phyloP scores from a whole-genome alignment of 1,140 invertebrate species.

The Macrobrachium rosenbergii region DNA sequence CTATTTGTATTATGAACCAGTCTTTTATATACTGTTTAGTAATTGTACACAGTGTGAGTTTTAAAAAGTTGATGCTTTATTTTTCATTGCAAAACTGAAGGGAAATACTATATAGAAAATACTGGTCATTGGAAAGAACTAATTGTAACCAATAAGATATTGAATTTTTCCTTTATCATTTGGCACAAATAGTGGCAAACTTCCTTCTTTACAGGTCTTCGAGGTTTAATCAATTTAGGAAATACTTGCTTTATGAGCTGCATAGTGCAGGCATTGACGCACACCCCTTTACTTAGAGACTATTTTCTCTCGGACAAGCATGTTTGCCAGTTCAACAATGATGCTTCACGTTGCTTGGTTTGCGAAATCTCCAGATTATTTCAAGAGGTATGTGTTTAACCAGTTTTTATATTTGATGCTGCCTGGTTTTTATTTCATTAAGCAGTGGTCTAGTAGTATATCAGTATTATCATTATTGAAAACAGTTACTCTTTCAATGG shows the following conservation, averaged over 20 bases:
- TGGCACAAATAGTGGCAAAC: slow-evolving; percentile 4
- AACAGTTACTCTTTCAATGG: too few relatives aligned
- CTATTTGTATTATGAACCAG: too few relatives aligned
- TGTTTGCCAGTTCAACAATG: slow-evolving; percentile 78
- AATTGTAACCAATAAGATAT: too few relatives aligned
- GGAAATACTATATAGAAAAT: too few relatives aligned
- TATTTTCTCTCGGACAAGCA: slow-evolving; percentile 96
- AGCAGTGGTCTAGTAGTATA: too few relatives aligned
- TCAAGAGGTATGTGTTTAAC: slow-evolving; percentile 70
- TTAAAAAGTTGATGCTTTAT: too few relatives aligned
- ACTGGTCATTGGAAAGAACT: slow-evolving; percentile 13
- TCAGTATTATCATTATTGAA: too few relatives aligned
- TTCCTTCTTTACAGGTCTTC: slow-evolving; percentile 74
- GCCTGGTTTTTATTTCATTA: neutral
- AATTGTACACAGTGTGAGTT: too few relatives aligned
- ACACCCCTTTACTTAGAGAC: slow-evolving; percentile 93
- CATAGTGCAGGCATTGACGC: slow-evolving; percentile 94
- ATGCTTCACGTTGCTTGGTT: slow-evolving; percentile 82
- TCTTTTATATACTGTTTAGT: too few relatives aligned
- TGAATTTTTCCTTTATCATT: neutral
- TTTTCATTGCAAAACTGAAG: too few relatives aligned
- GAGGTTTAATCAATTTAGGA: slow-evolving; percentile 96
- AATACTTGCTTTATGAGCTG: slow-evolving; percentile 99
- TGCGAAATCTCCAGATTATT: slow-evolving; percentile 87
- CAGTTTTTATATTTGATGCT: too few relatives aligned